These are phyloP conservation scores for Euleptes europaea DNA, from an alignment of 2,113 vertebrate genomes.

Conservation along the genomic window DNA sequence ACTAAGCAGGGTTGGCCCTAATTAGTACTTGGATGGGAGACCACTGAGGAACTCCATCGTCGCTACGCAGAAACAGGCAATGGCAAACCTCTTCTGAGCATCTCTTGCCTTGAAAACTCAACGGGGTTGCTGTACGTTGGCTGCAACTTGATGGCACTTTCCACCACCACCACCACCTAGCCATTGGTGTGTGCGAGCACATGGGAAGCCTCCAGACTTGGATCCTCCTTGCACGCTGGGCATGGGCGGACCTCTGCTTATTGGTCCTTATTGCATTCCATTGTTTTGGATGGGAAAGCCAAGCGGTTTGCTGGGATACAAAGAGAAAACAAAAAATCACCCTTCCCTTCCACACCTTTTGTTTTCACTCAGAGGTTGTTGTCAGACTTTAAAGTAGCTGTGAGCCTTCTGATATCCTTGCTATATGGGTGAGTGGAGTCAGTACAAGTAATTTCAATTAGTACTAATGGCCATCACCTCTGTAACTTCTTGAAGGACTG, in stretches of 20 bases:
- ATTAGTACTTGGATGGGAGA: no score
- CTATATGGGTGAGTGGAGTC: background rate
- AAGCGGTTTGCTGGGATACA: background rate
- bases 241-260: background rate
- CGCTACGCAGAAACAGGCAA: no score
- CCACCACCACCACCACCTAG: no score
- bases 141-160: no score
- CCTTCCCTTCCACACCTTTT: background rate
- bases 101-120: no score
- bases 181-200: no score
- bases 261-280: background rate
- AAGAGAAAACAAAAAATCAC: background rate
- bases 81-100: no score
- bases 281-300: background rate
- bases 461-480: constrained; percentile 17
- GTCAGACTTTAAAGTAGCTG: constrained; percentile 1
- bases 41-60: no score
- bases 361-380: background rate
- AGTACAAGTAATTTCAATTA: constrained; percentile 2
- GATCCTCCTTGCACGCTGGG: no score
- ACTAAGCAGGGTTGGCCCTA: no score
- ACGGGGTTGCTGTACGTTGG: no score
- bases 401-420: background rate
- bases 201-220: no score
- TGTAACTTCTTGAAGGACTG: constrained; percentile 17